Evolutionary conservation across 2,113 vertebrate species (phyloP).

Genomic region (Climacteris rufus): DNA sequence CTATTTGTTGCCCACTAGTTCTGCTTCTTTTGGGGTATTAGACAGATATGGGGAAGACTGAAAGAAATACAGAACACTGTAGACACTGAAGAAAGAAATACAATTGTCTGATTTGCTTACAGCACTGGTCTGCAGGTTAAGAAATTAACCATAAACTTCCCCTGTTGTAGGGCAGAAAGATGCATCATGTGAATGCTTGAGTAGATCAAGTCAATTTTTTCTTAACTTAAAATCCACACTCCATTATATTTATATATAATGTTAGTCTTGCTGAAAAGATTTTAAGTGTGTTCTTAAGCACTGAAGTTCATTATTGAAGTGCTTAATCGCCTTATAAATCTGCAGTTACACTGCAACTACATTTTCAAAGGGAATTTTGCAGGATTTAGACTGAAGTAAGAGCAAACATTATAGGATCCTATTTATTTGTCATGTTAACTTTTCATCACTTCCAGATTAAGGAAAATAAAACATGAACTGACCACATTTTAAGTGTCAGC

Average conservation of each 20-base stretch:
- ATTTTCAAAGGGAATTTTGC: neutral
- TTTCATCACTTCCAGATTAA: neutral
- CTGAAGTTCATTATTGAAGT: neutral
- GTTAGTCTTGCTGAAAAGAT: neutral
- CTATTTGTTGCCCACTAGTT: neutral
- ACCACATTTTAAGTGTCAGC: neutral
- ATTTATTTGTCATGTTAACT: neutral
- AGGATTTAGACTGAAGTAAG: neutral
- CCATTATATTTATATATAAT: neutral
- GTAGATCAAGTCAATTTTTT: neutral
- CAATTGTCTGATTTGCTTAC: neutral
- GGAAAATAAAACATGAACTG: neutral
- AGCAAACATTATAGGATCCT: neutral
- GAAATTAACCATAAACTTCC: neutral
- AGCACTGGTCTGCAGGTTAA: neutral
- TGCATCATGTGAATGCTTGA: neutral
- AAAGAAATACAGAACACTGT: neutral
- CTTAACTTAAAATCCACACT: neutral
- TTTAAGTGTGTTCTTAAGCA: neutral
- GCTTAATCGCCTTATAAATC: neutral
- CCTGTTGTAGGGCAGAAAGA: neutral
- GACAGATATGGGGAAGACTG: accelerated
- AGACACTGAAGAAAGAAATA: neutral
- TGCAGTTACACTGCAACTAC: neutral
- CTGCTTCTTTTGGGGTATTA: neutral